These are phyloP conservation scores for Hoplostethus mediterraneus DNA, from an alignment of 2,797 vertebrate genomes.

Conservation along the genomic window DNA sequence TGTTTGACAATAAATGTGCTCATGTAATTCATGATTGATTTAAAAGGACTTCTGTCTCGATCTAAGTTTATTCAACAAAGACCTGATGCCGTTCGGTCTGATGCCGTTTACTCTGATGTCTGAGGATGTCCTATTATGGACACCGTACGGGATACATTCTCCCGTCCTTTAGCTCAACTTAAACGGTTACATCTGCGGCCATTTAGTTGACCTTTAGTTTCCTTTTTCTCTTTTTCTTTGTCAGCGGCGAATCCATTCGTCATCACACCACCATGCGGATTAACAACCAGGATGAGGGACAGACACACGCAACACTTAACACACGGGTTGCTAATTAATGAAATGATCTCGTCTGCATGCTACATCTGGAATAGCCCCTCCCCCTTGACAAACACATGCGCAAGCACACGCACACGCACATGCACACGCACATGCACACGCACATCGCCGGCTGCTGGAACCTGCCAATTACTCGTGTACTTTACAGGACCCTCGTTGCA, in stretches of 20 bases:
- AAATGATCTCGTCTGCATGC: conserved; percentile 80
- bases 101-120: no score
- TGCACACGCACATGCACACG: conserved; percentile 31
- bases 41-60: no score
- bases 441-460: conserved; percentile 75
- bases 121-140: no score
- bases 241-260: conserved; percentile 53
- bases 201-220: conserved; percentile 45
- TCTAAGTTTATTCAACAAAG: no score
- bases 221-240: conserved; percentile 40
- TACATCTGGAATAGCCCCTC: conserved; percentile 72
- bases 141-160: conserved; percentile 14
- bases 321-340: conserved; percentile 84
- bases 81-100: no score
- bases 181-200: conserved; percentile 35
- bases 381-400: conserved; percentile 52
- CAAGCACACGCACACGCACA: conserved; percentile 17
- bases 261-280: conserved; percentile 62
- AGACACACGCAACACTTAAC: conserved; percentile 53
- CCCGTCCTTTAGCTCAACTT: conserved; percentile 11
- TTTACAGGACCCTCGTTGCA: conserved; percentile 85
- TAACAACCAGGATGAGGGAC: conserved; percentile 71
- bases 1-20: no score
- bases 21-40: no score
- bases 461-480: conserved; percentile 87